Evolutionary conservation across 2,113 vertebrate genomes (phyloP), one percentile per base, ranked within the genome.

Genomic region (chimpanzee (Pan troglodytes)): DNA sequence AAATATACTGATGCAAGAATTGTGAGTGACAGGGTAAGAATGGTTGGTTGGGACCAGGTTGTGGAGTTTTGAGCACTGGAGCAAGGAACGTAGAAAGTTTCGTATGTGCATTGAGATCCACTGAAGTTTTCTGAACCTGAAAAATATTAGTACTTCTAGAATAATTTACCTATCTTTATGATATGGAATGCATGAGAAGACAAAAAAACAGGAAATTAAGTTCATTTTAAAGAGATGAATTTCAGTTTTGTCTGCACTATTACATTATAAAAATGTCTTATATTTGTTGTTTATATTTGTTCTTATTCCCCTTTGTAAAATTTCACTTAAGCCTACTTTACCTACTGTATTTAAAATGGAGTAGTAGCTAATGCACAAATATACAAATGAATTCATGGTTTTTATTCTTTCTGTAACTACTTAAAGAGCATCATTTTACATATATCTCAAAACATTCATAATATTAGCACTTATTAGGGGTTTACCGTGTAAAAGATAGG

Each of bases 221-320:
- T 93, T 96, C 79, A 93, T 57, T 89, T 95, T 96, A 59, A 50
- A 88, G 79, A 90, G 85, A 64, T 87, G 76, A 80, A 85, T 96
- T 93, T 89, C 80, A 93, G 70, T 93, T 94, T 96, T 96, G 70
- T 87, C 87, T 95, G 55, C 30, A 83, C 22, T 87, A 38, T 80
- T 94, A 70, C 5, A 22, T 81, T 88, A 73, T 67, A 76, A 90
- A 80, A 76, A 55, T 96, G 70, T 88, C 95, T 97, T 59, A 48
- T 59, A 68, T 70, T 93, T 93, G 22, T 55, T 97, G 90, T 93
- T 96, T 97, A 57, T 91, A 92, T 97, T 90, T 96, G 25, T 92
- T 80, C 82, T 76, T 68, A 76, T 13, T 81, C 59, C 20, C 25
- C 38, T 93, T 92, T 55, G 35, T 96, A 83, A 88, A 97, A 78